Conservation (phyloP, 2,797 vertebrate genomes). For the Spinibarbus caldwelli region DNA sequence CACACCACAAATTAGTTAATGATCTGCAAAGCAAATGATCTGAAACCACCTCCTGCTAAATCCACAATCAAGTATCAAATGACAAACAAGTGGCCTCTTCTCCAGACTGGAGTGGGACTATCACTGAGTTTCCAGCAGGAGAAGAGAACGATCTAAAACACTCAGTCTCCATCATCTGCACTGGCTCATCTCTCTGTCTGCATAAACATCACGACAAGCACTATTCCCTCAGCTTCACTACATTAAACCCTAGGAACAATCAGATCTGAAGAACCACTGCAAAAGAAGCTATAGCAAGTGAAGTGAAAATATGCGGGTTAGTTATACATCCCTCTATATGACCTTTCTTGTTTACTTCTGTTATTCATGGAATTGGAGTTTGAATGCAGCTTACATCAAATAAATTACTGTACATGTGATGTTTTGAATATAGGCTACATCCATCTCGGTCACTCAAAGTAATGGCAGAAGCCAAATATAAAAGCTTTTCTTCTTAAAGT, state of each 20-base stretch:
- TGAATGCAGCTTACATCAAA: background rate
- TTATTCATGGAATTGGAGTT: background rate
- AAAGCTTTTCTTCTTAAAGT: constrained; percentile 24
- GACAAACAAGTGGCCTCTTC: constrained; percentile 41
- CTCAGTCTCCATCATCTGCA: constrained; percentile 66
- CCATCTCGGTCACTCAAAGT: background rate
- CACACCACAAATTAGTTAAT: background rate
- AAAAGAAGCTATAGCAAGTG: background rate
- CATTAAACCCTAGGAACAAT: background rate
- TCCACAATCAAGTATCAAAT: constrained; percentile 62
- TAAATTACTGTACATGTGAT: background rate
- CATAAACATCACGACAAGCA: background rate
- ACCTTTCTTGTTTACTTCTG: background rate
- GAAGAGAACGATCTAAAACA: constrained; percentile 69
- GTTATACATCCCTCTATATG: background rate
- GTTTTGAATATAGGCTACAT: background rate
- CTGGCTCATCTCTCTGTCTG: constrained; percentile 20
- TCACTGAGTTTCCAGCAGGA: constrained; percentile 48
- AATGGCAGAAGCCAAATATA: constrained; percentile 22
- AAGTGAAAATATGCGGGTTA: background rate
- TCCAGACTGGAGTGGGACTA: constrained; percentile 38
- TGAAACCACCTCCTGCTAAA: constrained; percentile 8
- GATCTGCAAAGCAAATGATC: background rate
- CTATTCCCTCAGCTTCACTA: background rate
- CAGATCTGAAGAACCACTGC: background rate